Evolutionary conservation across 2,113 vertebrate genomes (phyloP).

Genomic region (Galbula dea): DNA sequence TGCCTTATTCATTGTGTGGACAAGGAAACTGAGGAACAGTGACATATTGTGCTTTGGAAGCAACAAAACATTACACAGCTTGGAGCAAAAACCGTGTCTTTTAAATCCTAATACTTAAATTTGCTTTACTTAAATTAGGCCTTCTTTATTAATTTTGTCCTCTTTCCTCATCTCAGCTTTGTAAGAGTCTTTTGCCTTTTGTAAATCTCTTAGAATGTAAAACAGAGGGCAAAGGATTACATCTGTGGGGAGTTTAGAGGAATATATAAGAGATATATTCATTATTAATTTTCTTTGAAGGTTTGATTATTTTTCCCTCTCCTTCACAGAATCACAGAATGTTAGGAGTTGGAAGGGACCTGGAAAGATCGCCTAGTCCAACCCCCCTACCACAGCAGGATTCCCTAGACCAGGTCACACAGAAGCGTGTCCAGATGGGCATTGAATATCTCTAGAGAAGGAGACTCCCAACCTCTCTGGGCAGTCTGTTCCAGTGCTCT

Average conservation of each 20-base stretch:
- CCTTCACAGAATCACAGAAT: too few relatives aligned
- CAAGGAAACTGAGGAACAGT: background rate
- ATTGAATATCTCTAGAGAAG: too few relatives aligned
- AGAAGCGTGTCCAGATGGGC: too few relatives aligned
- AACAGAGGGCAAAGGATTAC: background rate
- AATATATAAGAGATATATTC: background rate
- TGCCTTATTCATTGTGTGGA: background rate
- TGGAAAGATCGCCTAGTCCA: too few relatives aligned
- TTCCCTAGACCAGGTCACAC: too few relatives aligned
- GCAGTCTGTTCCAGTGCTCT: too few relatives aligned
- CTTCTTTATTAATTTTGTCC: background rate
- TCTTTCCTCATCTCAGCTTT: background rate
- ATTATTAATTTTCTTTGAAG: conserved; percentile 41
- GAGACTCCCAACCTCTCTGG: too few relatives aligned
- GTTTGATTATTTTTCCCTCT: background rate
- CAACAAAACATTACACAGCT: background rate
- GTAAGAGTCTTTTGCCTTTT: background rate
- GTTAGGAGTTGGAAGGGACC: too few relatives aligned
- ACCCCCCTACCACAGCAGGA: too few relatives aligned
- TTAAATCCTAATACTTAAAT: background rate
- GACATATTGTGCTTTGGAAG: background rate
- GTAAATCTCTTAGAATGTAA: background rate
- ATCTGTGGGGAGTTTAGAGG: background rate
- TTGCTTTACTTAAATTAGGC: background rate
- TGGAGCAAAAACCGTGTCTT: background rate